These are phyloP conservation scores for Sphinx pinastri DNA, from an alignment of 2,888 invertebrate species.

Conservation along the genomic window DNA sequence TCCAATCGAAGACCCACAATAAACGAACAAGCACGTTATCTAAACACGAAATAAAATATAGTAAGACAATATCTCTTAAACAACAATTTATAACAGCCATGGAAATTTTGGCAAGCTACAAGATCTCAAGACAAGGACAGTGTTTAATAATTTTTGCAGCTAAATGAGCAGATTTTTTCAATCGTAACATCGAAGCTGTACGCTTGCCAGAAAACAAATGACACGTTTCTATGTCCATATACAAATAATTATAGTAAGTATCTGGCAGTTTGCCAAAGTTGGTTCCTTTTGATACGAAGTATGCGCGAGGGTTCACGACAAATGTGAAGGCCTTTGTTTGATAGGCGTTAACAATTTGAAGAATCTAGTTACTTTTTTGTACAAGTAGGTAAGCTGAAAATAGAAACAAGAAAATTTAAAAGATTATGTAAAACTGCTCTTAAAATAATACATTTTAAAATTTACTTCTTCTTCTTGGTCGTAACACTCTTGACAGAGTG, in stretches of 20 bases:
- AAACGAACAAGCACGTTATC: background rate
- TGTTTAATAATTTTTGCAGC: slow-evolving; percentile 11
- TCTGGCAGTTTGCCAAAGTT: slow-evolving; percentile 25
- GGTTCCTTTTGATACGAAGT: background rate
- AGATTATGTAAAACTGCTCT: no score
- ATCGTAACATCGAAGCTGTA: slow-evolving; percentile 6
- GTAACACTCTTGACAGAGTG: no score
- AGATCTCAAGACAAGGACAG: background rate
- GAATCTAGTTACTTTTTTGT: background rate
- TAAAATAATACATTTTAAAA: no score
- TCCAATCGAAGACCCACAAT: background rate
- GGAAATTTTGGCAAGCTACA: slow-evolving; percentile 17
- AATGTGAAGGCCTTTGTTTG: background rate
- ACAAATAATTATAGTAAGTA: slow-evolving; percentile 30
- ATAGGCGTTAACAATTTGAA: background rate
- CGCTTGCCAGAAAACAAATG: slow-evolving; percentile 25
- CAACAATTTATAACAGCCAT: slow-evolving; percentile 15
- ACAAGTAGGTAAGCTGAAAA: background rate
- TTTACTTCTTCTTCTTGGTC: no score
- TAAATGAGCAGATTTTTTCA: slow-evolving; percentile 22
- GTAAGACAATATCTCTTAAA: slow-evolving; percentile 18
- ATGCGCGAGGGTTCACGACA: slow-evolving; percentile 2
- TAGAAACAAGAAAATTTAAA: no score
- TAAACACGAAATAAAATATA: slow-evolving; percentile 10
- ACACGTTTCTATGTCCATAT: slow-evolving; percentile 25